Evolutionary conservation across 1,140 invertebrate species (phyloP).

Genomic region (Centruroides sculpturatus): DNA sequence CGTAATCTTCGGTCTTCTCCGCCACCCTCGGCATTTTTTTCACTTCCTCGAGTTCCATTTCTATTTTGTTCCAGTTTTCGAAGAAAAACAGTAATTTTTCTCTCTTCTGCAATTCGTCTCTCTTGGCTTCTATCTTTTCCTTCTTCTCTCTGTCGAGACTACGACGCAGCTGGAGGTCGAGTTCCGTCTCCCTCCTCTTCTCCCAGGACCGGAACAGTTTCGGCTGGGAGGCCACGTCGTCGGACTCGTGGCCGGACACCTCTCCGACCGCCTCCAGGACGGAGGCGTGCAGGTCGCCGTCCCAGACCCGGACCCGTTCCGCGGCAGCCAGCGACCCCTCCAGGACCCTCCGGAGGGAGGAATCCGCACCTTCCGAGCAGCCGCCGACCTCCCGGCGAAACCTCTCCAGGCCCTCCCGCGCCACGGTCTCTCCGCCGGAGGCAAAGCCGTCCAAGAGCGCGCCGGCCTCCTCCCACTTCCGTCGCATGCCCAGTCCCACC

Average conservation of each 20-base stretch:
- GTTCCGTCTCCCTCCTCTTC: slow-evolving; percentile 14
- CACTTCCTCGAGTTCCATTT: no score
- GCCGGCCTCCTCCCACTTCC: slow-evolving; percentile 45
- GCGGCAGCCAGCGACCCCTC: slow-evolving; percentile 1
- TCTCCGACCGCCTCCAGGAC: background rate
- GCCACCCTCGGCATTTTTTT: no score
- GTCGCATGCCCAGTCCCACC: slow-evolving; percentile 38
- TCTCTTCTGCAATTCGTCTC: slow-evolving; percentile 23
- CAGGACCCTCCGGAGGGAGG: background rate
- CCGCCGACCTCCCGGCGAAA: background rate
- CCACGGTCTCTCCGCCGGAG: no score
- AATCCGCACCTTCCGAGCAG: background rate
- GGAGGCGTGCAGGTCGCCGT: background rate
- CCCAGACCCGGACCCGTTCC: background rate
- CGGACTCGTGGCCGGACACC: background rate
- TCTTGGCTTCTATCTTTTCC: slow-evolving; percentile 22
- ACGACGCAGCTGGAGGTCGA: slow-evolving; percentile 22
- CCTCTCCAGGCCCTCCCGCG: slow-evolving; percentile 23
- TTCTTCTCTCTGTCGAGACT: slow-evolving; percentile 18
- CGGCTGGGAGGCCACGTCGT: slow-evolving; percentile 20
- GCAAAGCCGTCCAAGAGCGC: slow-evolving; percentile 26
- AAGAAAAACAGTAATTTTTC: slow-evolving; percentile 31
- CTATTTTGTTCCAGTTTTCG: slow-evolving; percentile 22
- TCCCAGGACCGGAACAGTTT: slow-evolving; percentile 22
- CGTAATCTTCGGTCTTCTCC: no score